These are phyloP conservation scores for Patella ulyssiponensis DNA, from an alignment of 2,888 invertebrate genomes.

Conservation along the genomic window DNA sequence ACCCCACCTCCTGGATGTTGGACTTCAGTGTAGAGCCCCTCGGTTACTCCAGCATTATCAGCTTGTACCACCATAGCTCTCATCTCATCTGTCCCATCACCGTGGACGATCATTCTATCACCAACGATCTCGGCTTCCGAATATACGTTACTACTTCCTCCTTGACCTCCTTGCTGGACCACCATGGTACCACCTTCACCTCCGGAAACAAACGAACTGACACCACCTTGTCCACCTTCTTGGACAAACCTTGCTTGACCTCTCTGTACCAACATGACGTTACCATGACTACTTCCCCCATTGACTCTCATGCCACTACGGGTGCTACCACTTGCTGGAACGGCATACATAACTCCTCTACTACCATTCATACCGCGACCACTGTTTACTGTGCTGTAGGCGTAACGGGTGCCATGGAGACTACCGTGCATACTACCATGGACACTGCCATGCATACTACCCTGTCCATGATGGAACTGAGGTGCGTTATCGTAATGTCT, in stretches of 20 bases:
- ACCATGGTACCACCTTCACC: not conserved
- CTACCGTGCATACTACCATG: conserved; percentile 10
- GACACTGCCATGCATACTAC: conserved; percentile 36
- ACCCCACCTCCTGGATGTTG: not conserved
- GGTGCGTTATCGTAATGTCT: conserved; percentile 59
- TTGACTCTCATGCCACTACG: not conserved
- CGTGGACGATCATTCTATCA: not conserved
- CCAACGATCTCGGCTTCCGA: not conserved
- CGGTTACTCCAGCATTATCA: not conserved
- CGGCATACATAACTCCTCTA: not conserved
- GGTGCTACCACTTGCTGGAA: not conserved
- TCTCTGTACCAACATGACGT: not conserved
- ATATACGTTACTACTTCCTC: not conserved
- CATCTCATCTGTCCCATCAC: not conserved
- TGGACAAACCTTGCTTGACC: not conserved
- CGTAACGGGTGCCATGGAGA: not conserved
- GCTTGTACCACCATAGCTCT: too few species aligned
- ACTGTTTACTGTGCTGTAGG: not conserved
- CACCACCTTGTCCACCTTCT: not conserved
- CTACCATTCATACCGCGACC: not conserved
- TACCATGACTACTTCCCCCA: not conserved
- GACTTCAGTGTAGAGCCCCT: not conserved
- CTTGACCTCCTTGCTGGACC: not conserved
- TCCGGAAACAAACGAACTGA: not conserved
- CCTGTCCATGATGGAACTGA: conserved; percentile 50